Evolutionary conservation across 1,140 invertebrate species (phyloP), one percentile per base, ranked within the genome.

Genomic region (Latrodectus geometricus): DNA sequence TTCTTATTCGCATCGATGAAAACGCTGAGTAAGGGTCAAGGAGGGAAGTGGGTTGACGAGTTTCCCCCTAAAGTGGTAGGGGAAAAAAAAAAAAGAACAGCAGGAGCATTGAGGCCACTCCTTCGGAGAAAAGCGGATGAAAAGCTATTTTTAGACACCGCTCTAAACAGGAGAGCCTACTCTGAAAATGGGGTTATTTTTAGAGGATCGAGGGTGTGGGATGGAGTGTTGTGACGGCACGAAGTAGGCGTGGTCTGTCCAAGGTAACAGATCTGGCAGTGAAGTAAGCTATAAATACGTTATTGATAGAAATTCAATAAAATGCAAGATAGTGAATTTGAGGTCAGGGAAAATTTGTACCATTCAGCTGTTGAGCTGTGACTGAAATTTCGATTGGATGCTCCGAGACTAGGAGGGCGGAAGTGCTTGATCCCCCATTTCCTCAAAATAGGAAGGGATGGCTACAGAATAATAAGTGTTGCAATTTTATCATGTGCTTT

Each of bases 111-210:
- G 50, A 35, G 14, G 75, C 8, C 23, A 17, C 8, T 61, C 17
- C 54, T 14, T 14, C 11, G 56, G 23, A 15, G 54, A 17, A 21
- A 35, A 54, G 54, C 14, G 48, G 76, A 66, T 52, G 61, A 50
- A 48, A 49, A 66, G 15, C 76, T 78, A 78, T 78, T 78, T 78
- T 78, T 78, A 78, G 76, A 66, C 11, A 17, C 52, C 14, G 74
- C 49, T 76, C 74, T 20, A 76, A 76, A 76, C 76, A 61, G 76
- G 61, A 65, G 76, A 78, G 65, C 35, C 76, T 78, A 50, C 61
- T 78, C 76, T 50, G 50, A 69, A 56, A 52, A 61, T 35, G 50
- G 74, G 54, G 11, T 20, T 76, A 76, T 76, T 76, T 76, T 76
- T 23, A 17, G 74, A 61, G 52, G 9, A 9, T n/a, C n/a, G 9